A percentile compares a stretch with the other conserved stretches of the same genome.
Conservation (phyloP, 1,140 invertebrate genomes). For the Drosophila rhopaloa region DNA sequence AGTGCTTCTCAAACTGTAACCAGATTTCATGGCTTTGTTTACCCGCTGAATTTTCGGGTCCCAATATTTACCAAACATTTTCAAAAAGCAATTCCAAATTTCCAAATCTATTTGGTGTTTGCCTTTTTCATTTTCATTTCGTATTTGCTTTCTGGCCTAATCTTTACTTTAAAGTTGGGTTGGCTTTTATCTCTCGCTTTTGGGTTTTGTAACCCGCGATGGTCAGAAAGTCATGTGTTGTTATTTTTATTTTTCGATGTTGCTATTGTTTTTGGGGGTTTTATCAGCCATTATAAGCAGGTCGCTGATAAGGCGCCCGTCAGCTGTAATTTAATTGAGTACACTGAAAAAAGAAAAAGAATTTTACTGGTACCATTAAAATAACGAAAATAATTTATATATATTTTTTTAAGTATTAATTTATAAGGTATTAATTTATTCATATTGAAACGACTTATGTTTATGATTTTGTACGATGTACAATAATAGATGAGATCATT, state of each 20-base stretch:
- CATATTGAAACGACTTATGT: not conserved
- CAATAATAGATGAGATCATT: no score
- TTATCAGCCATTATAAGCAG: constrained; percentile 68
- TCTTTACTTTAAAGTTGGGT: constrained; percentile 34
- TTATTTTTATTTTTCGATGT: constrained; percentile 14
- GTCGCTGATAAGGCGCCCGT: constrained; percentile 67
- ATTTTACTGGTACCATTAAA: no score
- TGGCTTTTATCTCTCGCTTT: constrained; percentile 38
- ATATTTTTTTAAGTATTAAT: no score
- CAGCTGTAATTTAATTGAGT: constrained; percentile 48
- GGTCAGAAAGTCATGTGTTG: constrained; percentile 52
- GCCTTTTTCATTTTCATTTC: constrained; percentile 34
- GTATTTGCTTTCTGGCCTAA: constrained; percentile 16
- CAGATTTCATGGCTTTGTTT: constrained; percentile 45
- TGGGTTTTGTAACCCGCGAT: constrained; percentile 36
- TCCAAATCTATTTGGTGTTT: constrained; percentile 55
- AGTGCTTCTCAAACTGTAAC: constrained; percentile 9
- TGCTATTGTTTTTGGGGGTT: constrained; percentile 33
- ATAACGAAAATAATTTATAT: no score
- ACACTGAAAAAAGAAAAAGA: constrained; percentile 4
- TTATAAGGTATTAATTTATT: no score
- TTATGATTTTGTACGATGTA: no score
- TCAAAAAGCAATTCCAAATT: constrained; percentile 38
- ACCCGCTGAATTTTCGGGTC: constrained; percentile 5
- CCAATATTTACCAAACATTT: constrained; percentile 33